Percentiles rank a stretch among this genome's conserved stretches.
phyloP scores from a whole-genome alignment of 2,113 vertebrate genomes.

The Catagonus wagneri region DNA sequence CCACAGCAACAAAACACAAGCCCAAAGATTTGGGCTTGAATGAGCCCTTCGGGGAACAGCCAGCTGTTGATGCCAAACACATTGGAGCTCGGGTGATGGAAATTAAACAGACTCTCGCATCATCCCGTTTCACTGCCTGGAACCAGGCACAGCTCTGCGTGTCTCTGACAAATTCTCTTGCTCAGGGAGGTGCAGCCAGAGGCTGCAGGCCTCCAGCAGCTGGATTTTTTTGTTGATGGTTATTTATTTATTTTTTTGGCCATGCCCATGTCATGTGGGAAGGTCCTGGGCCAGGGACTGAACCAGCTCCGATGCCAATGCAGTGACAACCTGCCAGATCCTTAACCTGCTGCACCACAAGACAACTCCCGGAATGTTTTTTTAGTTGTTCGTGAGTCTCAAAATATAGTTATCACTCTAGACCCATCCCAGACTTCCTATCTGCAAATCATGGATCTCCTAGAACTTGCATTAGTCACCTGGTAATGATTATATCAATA shows the following conservation, averaged over 20 bases:
- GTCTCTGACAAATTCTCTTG: neutral
- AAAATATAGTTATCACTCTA: neutral
- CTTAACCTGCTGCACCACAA: too few species aligned
- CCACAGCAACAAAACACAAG: neutral
- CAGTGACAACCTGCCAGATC: too few species aligned
- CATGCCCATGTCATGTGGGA: too few species aligned
- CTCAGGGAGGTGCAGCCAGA: neutral
- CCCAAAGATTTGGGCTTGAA: neutral
- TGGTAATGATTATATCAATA: neutral
- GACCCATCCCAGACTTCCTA: neutral
- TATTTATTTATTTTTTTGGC: too few species aligned
- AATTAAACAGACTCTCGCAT: constrained; percentile 30
- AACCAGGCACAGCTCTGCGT: neutral
- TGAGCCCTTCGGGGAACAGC: neutral
- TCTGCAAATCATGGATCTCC: neutral
- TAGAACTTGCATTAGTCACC: neutral
- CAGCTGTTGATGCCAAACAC: neutral
- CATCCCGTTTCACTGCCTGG: neutral
- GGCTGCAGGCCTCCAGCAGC: neutral
- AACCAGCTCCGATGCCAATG: too few species aligned
- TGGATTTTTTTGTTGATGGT: neutral
- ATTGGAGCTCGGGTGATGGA: neutral
- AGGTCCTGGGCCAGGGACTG: too few species aligned
- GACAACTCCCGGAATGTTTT: too few species aligned
- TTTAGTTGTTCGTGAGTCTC: neutral